These are phyloP conservation scores for Lamproptera curius DNA, from an alignment of 2,888 invertebrate species.

Conservation along the genomic window DNA sequence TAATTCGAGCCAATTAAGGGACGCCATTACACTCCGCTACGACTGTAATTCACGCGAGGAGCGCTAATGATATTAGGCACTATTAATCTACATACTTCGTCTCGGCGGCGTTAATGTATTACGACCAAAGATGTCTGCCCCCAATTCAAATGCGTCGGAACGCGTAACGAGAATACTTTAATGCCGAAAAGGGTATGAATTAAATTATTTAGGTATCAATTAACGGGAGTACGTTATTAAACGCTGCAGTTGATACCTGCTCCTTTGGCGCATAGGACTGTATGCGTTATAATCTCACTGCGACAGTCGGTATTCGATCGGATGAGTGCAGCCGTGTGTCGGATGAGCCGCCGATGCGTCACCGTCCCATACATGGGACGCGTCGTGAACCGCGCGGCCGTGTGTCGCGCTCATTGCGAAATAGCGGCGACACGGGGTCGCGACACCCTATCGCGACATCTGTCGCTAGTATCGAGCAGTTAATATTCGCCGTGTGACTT, in stretches of 20 bases:
- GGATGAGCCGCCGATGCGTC: conserved; percentile 27
- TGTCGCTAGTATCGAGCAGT: conserved; percentile 44
- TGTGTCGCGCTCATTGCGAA: conserved; percentile 20
- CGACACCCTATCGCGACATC: conserved; percentile 36
- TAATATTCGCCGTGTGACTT: conserved; percentile 42
- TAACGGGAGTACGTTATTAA: too few species aligned
- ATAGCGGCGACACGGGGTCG: conserved; percentile 28
- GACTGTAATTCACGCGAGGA: conserved; percentile 2
- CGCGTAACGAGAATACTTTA: background rate
- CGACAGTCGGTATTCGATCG: background rate
- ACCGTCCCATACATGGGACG: conserved; percentile 18
- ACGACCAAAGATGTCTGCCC: conserved; percentile 9
- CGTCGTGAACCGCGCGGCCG: conserved; percentile 9
- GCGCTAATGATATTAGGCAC: background rate
- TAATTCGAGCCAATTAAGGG: conserved; percentile 36
- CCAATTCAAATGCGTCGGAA: background rate
- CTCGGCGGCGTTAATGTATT: conserved; percentile 8
- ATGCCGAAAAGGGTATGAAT: too few species aligned
- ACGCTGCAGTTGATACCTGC: background rate
- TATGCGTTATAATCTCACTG: background rate
- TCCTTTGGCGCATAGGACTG: background rate
- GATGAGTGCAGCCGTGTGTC: conserved; percentile 26
- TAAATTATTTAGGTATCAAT: too few species aligned
- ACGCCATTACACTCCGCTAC: conserved; percentile 26
- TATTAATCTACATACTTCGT: conserved; percentile 26